These are phyloP conservation scores for Dugesia japonica DNA, from an alignment of 2,888 invertebrate species.

Conservation along the genomic window DNA sequence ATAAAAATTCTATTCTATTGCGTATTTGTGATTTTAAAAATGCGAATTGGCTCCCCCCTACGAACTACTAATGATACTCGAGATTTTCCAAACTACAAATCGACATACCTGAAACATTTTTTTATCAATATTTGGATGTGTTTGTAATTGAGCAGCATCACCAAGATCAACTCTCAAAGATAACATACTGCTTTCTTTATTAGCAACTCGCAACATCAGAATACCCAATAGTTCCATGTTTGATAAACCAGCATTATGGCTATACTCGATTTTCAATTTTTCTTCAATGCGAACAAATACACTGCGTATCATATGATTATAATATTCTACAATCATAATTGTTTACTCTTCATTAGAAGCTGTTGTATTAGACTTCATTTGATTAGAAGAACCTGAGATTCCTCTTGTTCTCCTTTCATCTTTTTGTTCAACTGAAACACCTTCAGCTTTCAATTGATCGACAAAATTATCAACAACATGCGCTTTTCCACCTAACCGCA, in stretches of 20 bases:
- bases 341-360: not conserved
- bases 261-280: slow-evolving; percentile 67
- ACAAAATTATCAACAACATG: slow-evolving; percentile 88
- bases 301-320: too few relatives aligned
- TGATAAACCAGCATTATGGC: slow-evolving; percentile 85
- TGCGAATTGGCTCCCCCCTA: too few relatives aligned
- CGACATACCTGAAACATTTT: slow-evolving; percentile 62
- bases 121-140: slow-evolving; percentile 95
- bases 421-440: slow-evolving; percentile 48
- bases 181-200: slow-evolving; percentile 63
- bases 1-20: too few relatives aligned
- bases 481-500: slow-evolving; percentile 82
- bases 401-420: not conserved
- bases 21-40: too few relatives aligned
- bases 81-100: too few relatives aligned
- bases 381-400: not conserved
- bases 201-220: slow-evolving; percentile 56
- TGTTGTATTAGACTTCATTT: not conserved
- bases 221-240: slow-evolving; percentile 75
- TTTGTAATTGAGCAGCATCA: slow-evolving; percentile 49
- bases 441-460: slow-evolving; percentile 82
- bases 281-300: slow-evolving; percentile 79
- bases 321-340: too few relatives aligned
- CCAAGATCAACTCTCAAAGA: slow-evolving; percentile 59
- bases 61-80: too few relatives aligned